Evolutionary conservation across 2,888 invertebrate genomes (phyloP), one percentile per base, ranked within the genome.

Genomic region (Athrips mouffetella): DNA sequence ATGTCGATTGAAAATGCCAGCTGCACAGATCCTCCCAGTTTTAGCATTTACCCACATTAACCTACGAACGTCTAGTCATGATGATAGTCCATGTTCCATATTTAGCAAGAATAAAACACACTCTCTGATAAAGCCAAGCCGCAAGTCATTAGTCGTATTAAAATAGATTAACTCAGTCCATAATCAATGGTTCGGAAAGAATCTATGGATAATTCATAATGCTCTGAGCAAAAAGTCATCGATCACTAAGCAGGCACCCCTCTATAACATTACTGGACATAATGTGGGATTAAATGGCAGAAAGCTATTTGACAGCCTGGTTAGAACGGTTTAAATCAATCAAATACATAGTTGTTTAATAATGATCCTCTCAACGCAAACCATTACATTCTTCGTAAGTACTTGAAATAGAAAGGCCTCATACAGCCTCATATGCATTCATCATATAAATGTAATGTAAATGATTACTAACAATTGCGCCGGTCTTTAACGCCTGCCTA

Each of bases 191-290:
- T 23, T 46, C 29, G 37, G 46, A 46, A 46, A 16, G 29, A 7
- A 46, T 25, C 35, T 39, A 39, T 35, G 46, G 33, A 23, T 45
- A 33, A 45, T 45, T 31, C 45, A 45, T 45, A 23, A 31, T 33
- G 23, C n/a, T n/a, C 15, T 18, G 42, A 29, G 42, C 42, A 42
- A 42, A 42, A 42, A 29, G 3, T 29, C 2, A 42, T 41, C 42
- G 29, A 42, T 42, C 29, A 42, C 15, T 42, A 16, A 5, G n/a
- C 23, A 39, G 10, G 13, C 37, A 37, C 25, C 40, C 15, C 23
- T 40, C 13, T 11, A 23, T 16, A 23, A 6, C 13, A 11, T 8
- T 40, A 23, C 20, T 21, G 20, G 37, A 37, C 39, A 13, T 39
- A 25, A 40, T 40, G 25, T 40, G 25, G 25, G 25, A 40, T 23